These are phyloP conservation scores for Brachylomia viminalis DNA, from an alignment of 2,888 invertebrate genomes.

Conservation along the genomic window DNA sequence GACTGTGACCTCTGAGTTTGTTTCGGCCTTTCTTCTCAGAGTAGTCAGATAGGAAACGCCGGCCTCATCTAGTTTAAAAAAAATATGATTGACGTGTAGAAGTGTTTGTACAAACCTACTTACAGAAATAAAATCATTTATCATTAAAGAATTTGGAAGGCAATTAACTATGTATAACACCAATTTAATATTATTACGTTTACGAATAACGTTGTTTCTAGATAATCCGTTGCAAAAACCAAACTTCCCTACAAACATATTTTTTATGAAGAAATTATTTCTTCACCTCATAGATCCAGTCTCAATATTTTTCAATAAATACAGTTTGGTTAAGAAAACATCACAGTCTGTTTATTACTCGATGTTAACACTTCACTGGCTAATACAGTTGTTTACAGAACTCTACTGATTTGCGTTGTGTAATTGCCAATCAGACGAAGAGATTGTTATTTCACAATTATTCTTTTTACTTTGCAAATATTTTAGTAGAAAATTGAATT, in stretches of 20 bases:
- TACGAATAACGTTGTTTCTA: background rate
- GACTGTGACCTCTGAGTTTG: no score
- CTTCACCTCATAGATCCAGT: background rate
- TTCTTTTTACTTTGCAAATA: slow-evolving; percentile 2
- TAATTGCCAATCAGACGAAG: slow-evolving; percentile 61
- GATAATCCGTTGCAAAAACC: background rate
- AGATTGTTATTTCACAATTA: slow-evolving; percentile 28
- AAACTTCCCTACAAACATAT: background rate
- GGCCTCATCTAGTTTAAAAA: no score
- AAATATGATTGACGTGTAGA: no score
- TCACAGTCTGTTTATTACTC: slow-evolving; percentile 45
- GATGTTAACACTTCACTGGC: slow-evolving; percentile 53
- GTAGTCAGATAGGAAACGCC: no score
- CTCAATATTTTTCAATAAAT: slow-evolving; percentile 16
- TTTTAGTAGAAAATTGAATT: slow-evolving; percentile 12
- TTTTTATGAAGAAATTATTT: background rate
- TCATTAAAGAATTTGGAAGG: background rate
- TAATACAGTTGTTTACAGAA: slow-evolving; percentile 64
- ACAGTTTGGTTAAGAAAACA: slow-evolving; percentile 22
- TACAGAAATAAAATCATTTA: no score
- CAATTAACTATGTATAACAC: background rate
- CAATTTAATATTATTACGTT: background rate
- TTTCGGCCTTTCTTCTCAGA: no score
- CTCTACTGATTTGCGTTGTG: slow-evolving; percentile 54
- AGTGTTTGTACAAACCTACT: no score